Percentiles rank a stretch among this genome's conserved stretches.
Conservation (phyloP, 2,888 invertebrate genomes). For the Rhopalosiphum nymphaeae region DNA sequence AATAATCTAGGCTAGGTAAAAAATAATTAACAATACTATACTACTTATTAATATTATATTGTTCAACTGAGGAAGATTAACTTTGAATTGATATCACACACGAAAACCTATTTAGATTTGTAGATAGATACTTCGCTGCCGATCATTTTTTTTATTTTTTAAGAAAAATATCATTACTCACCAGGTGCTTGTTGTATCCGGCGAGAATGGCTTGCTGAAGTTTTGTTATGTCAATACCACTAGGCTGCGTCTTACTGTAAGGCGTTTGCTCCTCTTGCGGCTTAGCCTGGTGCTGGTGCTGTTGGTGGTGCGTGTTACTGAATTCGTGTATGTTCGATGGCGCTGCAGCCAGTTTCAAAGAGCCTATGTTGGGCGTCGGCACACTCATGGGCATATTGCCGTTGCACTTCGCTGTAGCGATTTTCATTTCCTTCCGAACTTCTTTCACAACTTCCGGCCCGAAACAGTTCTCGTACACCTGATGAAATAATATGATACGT, state of each 20-base stretch:
- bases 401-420: slow-evolving; percentile 77
- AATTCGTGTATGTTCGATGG: slow-evolving; percentile 67
- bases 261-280: slow-evolving; percentile 27
- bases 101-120: neutral
- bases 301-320: slow-evolving; percentile 68
- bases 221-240: slow-evolving; percentile 72
- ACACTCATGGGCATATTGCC: slow-evolving; percentile 66
- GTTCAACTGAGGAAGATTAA: neutral
- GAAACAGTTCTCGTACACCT: slow-evolving; percentile 82
- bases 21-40: neutral
- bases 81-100: neutral
- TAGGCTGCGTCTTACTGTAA: slow-evolving; percentile 67
- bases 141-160: neutral
- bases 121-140: neutral
- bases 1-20: neutral
- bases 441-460: slow-evolving; percentile 78
- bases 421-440: slow-evolving; percentile 78
- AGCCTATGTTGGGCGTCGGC: slow-evolving; percentile 33
- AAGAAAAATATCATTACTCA: slow-evolving; percentile 69
- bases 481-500: slow-evolving; percentile 64
- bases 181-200: slow-evolving; percentile 71
- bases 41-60: neutral
- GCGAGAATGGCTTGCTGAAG: slow-evolving; percentile 74
- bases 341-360: slow-evolving; percentile 33
- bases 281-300: slow-evolving; percentile 26